phyloP scores from a whole-genome alignment of 2,888 invertebrate genomes.

The Pandemis heparana region DNA sequence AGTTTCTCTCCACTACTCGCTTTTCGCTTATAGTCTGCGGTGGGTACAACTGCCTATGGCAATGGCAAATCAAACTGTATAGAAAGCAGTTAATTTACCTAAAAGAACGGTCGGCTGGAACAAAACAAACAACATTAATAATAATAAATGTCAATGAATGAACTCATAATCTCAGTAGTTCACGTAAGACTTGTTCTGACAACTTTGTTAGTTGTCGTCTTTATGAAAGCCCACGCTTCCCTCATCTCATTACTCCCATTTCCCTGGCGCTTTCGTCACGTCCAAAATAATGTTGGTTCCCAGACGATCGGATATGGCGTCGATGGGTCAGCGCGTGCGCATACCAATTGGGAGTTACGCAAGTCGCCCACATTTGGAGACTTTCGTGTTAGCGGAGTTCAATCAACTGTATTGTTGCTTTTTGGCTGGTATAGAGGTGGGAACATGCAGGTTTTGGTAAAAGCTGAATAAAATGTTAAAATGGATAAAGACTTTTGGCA shows the following conservation, averaged over 20 bases:
- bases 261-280: slow-evolving; percentile 34
- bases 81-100: too few species aligned
- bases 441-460: neutral
- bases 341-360: slow-evolving; percentile 38
- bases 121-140: too few species aligned
- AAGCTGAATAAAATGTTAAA: too few species aligned
- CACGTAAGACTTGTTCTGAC: too few species aligned
- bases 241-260: slow-evolving; percentile 29
- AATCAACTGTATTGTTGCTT: slow-evolving; percentile 33
- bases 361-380: slow-evolving; percentile 27
- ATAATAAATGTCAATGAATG: too few species aligned
- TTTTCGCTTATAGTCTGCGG: too few species aligned
- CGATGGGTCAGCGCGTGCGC: slow-evolving; percentile 32
- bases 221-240: slow-evolving; percentile 20
- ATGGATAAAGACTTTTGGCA: too few species aligned
- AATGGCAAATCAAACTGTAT: too few species aligned
- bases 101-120: too few species aligned
- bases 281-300: slow-evolving; percentile 32
- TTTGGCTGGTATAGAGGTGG: slow-evolving; percentile 3
- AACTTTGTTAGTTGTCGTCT: neutral
- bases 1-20: too few species aligned
- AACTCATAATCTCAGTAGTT: too few species aligned
- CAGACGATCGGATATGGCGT: slow-evolving; percentile 23
- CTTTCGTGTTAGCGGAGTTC: slow-evolving; percentile 12
- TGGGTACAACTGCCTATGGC: too few species aligned